Conservation (phyloP, 2,113 vertebrate genomes). For the Petrocephalus zakoni region DNA sequence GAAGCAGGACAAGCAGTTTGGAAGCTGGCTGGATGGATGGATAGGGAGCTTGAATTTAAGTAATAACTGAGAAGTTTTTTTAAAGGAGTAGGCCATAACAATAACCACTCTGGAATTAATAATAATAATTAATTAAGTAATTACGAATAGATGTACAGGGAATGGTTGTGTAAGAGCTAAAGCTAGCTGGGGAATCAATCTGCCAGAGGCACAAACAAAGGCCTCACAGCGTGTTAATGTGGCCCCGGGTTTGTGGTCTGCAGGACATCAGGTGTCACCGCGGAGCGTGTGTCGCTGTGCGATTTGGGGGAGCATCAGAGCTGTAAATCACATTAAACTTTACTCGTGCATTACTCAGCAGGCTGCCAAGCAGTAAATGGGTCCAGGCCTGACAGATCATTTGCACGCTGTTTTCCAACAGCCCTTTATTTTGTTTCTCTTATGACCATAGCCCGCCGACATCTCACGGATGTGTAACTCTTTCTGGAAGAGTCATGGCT, state of each 20-base stretch:
- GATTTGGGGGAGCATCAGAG: not conserved
- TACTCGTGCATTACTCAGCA: not conserved
- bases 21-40: not conserved
- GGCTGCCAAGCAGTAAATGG: not conserved
- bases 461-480: not conserved
- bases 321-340: not conserved
- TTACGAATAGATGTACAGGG: not conserved
- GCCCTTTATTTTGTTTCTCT: not conserved
- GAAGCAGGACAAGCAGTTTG: not conserved
- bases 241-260: not conserved
- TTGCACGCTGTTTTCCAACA: not conserved
- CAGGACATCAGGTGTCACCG: not conserved
- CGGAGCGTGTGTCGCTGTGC: not conserved
- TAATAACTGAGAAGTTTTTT: not conserved
- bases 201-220: not conserved
- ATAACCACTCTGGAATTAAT: not conserved
- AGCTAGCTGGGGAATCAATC: not conserved
- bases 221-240: not conserved
- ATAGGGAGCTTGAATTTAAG: not conserved
- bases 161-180: not conserved
- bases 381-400: not conserved
- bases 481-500: not conserved
- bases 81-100: not conserved
- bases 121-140: not conserved
- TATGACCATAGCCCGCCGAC: not conserved